These are phyloP conservation scores for Sebastes steindachneri DNA, from an alignment of 2,797 vertebrate genomes.

Conservation along the genomic window DNA sequence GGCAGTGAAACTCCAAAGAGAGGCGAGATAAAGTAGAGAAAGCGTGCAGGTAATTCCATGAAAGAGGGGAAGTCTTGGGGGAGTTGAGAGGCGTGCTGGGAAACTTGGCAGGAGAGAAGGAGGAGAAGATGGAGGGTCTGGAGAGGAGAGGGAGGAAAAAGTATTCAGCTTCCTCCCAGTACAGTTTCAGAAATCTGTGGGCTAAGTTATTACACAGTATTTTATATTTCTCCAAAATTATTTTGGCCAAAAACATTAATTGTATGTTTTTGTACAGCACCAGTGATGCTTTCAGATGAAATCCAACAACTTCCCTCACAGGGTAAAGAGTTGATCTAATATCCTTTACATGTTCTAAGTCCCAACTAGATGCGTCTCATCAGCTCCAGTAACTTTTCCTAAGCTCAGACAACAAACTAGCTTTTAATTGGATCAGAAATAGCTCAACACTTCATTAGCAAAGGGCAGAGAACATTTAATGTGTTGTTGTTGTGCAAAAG, in stretches of 20 bases:
- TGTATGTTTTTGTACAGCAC: neutral
- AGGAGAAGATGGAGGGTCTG: slow-evolving; percentile 1
- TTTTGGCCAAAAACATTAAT: neutral
- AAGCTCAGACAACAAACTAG: slow-evolving; percentile 14
- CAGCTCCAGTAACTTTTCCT: neutral
- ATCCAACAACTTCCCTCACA: neutral
- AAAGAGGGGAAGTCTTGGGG: slow-evolving; percentile 15
- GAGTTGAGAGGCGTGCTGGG: slow-evolving; percentile 6
- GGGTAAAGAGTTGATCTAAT: neutral
- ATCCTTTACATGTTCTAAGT: neutral
- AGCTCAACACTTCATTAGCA: slow-evolving; percentile 10
- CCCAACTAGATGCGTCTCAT: neutral
- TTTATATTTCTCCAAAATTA: neutral
- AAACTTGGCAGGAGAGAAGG: slow-evolving; percentile 30
- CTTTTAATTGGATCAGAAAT: slow-evolving; percentile 36
- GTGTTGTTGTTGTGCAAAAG: slow-evolving; percentile 9
- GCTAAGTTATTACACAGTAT: neutral
- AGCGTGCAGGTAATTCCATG: slow-evolving; percentile 10
- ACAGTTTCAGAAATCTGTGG: neutral
- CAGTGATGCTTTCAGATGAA: neutral
- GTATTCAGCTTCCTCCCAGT: neutral
- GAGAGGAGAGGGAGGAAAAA: neutral
- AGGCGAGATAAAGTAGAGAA: slow-evolving; percentile 2
- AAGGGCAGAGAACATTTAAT: slow-evolving; percentile 20
- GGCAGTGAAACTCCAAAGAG: slow-evolving; percentile 8